Conservation (phyloP, 2,797 vertebrate genomes). For the Lagocephalus sceleratus region DNA sequence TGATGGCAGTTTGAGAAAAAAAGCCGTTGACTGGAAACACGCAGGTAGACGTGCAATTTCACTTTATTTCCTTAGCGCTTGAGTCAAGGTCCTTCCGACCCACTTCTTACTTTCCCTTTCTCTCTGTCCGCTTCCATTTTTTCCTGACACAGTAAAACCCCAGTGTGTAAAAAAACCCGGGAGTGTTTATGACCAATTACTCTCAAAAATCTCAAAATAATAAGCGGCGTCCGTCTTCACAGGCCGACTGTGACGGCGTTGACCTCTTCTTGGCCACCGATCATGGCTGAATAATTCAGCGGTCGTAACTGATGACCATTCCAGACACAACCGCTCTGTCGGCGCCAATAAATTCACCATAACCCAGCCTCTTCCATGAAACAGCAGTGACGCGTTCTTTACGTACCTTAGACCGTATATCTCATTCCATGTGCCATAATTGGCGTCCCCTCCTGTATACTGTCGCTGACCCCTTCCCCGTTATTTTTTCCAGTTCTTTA, state of each 20-base stretch:
- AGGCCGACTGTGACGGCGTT: neutral
- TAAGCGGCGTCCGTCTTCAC: neutral
- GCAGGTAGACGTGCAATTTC: too few relatives aligned
- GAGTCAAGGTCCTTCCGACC: conserved; percentile 8
- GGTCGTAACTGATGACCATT: neutral
- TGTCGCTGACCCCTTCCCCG: neutral
- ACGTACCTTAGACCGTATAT: neutral
- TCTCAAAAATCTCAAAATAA: neutral
- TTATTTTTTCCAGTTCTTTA: neutral
- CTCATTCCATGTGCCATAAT: conserved; percentile 16
- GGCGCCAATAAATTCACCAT: conserved; percentile 1
- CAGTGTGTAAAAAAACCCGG: neutral
- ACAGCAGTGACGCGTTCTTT: conserved; percentile 8
- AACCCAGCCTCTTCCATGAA: neutral
- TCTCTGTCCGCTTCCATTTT: conserved; percentile 9
- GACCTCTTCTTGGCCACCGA: neutral
- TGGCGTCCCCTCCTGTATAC: neutral
- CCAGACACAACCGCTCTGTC: neutral
- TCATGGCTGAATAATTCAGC: neutral
- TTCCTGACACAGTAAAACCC: neutral
- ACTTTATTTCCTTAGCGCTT: neutral
- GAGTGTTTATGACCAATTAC: neutral
- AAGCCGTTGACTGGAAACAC: too few relatives aligned
- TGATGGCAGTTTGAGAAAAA: conserved; percentile 2
- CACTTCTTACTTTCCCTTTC: neutral